Conservation (phyloP, 2,888 invertebrate genomes). For the Dromius quadrimaculatus region DNA sequence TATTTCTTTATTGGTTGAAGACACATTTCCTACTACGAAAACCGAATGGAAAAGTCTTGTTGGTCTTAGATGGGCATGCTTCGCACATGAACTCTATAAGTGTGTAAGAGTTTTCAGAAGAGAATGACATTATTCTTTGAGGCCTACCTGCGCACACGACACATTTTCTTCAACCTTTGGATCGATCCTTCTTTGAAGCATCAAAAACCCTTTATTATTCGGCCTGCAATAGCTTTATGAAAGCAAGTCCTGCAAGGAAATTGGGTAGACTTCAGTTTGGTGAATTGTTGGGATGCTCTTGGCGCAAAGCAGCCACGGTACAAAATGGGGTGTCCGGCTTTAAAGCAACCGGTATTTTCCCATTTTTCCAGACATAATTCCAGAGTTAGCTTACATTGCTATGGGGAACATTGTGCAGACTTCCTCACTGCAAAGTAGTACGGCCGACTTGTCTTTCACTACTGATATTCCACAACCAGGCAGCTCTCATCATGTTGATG, state of each 20-base stretch:
- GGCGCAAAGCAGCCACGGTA: slow-evolving; percentile 43
- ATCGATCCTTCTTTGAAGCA: slow-evolving; percentile 58
- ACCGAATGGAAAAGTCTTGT: slow-evolving; percentile 57
- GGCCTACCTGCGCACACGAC: slow-evolving; percentile 49
- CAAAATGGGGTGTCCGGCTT: slow-evolving; percentile 1
- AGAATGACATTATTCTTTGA: slow-evolving; percentile 56
- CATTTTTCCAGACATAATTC: background rate
- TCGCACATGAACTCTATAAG: slow-evolving; percentile 56
- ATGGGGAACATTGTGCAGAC: no score
- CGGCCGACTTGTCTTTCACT: no score
- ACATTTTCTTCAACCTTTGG: slow-evolving; percentile 55
- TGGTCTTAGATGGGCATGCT: slow-evolving; percentile 60
- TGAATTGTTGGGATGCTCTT: slow-evolving; percentile 50
- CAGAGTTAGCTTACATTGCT: background rate
- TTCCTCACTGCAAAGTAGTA: no score
- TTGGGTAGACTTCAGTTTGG: slow-evolving; percentile 54
- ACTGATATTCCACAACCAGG: no score
- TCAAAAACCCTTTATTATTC: slow-evolving; percentile 54
- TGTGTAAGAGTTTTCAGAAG: slow-evolving; percentile 56
- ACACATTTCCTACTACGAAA: slow-evolving; percentile 59
- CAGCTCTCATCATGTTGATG: background rate
- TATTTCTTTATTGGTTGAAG: slow-evolving; percentile 57
- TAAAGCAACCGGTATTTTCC: background rate
- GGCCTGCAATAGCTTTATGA: background rate
- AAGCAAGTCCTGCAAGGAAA: background rate